Conservation (phyloP, 2,888 invertebrate species). For the Drosophila phalerata region DNA sequence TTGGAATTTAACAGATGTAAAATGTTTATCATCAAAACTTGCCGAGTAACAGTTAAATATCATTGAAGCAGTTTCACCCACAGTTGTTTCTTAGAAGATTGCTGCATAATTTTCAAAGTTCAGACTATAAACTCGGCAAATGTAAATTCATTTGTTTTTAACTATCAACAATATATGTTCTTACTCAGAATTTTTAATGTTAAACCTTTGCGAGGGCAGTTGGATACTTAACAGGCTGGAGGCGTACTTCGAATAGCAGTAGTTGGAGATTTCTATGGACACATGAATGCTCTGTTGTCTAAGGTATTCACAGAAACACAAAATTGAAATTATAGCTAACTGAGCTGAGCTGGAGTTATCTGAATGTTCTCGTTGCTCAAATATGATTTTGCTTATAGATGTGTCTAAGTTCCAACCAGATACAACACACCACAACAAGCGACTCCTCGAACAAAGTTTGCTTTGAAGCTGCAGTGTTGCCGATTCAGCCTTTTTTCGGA, state of each 20-base stretch:
- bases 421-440: neutral
- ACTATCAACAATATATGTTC: slow-evolving; percentile 10
- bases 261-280: neutral
- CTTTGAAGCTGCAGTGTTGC: neutral
- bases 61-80: neutral
- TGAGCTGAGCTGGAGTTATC: no score
- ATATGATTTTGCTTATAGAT: no score
- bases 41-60: neutral
- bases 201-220: slow-evolving; percentile 21
- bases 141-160: slow-evolving; percentile 11
- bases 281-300: neutral
- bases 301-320: neutral
- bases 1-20: neutral
- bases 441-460: neutral
- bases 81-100: slow-evolving; percentile 1
- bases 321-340: no score
- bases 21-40: slow-evolving; percentile 7
- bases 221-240: neutral
- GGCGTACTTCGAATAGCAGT: slow-evolving; percentile 31
- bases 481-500: neutral
- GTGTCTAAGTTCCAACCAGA: neutral
- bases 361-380: neutral
- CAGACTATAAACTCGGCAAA: neutral
- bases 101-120: slow-evolving; percentile 9
- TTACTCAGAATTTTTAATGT: slow-evolving; percentile 54